Percentiles rank a stretch among this genome's conserved stretches.
Conservation (phyloP, 2,797 vertebrate genomes). For the Leuciscus waleckii region DNA sequence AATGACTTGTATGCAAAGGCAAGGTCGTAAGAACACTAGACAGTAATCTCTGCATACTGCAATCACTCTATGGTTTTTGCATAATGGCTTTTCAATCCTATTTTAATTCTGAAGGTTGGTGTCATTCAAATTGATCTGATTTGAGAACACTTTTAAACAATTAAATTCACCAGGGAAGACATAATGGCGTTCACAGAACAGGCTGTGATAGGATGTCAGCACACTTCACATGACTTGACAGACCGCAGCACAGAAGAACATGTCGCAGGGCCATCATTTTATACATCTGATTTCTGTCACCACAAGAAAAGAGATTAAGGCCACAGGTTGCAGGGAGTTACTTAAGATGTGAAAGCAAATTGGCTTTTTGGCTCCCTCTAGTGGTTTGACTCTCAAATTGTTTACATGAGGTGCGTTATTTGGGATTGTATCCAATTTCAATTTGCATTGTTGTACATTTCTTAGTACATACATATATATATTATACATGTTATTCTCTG, state of each 20-base stretch:
- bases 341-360: background rate
- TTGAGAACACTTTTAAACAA: slow-evolving; percentile 77
- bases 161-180: slow-evolving; percentile 77
- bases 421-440: background rate
- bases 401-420: background rate
- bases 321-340: background rate
- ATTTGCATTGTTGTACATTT: background rate
- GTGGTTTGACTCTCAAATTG: background rate
- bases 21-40: background rate
- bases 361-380: background rate
- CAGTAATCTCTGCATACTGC: background rate
- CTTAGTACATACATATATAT: no score
- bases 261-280: background rate
- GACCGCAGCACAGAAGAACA: background rate
- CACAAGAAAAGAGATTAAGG: background rate
- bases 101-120: slow-evolving; percentile 50
- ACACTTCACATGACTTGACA: background rate
- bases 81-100: background rate
- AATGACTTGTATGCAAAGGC: slow-evolving; percentile 38
- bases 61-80: background rate
- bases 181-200: background rate
- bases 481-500: background rate
- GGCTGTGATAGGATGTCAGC: background rate
- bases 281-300: slow-evolving; percentile 1
- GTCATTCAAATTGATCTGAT: background rate